Evolutionary conservation across 2,113 vertebrate genomes (phyloP).

Genomic region (Notothenia rossii): DNA sequence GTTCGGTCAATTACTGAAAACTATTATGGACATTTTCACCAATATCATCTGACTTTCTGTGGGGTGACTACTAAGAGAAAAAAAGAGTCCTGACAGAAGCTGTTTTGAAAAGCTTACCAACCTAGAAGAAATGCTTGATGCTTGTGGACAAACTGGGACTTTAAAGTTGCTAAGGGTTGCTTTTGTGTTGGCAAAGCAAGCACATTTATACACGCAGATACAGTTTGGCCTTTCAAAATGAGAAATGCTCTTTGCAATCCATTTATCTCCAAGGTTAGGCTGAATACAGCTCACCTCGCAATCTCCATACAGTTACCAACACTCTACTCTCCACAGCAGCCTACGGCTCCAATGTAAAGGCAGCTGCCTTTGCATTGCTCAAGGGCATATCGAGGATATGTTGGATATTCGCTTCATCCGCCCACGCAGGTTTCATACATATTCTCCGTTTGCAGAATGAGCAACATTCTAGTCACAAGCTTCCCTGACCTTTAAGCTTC

Average conservation of each 20-base stretch:
- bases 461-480: slow-evolving; percentile 36
- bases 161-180: background rate
- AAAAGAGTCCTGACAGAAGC: background rate
- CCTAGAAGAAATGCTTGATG: background rate
- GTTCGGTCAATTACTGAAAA: too few species aligned
- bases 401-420: slow-evolving; percentile 35
- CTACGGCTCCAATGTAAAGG: background rate
- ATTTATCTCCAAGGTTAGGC: slow-evolving; percentile 23
- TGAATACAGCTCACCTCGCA: background rate
- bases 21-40: too few species aligned
- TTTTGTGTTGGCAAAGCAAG: background rate
- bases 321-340: background rate
- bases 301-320: background rate
- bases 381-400: slow-evolving; percentile 45
- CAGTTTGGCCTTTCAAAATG: slow-evolving; percentile 11
- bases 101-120: background rate
- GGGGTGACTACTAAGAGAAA: too few species aligned
- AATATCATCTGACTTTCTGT: too few species aligned
- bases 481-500: slow-evolving; percentile 59
- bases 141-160: background rate
- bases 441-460: slow-evolving; percentile 3
- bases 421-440: slow-evolving; percentile 10
- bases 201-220: background rate
- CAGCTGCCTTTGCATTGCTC: slow-evolving; percentile 53
- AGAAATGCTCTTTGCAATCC: background rate